These are phyloP conservation scores for Embiotoca jacksoni DNA, from an alignment of 2,113 vertebrate genomes.

Conservation along the genomic window DNA sequence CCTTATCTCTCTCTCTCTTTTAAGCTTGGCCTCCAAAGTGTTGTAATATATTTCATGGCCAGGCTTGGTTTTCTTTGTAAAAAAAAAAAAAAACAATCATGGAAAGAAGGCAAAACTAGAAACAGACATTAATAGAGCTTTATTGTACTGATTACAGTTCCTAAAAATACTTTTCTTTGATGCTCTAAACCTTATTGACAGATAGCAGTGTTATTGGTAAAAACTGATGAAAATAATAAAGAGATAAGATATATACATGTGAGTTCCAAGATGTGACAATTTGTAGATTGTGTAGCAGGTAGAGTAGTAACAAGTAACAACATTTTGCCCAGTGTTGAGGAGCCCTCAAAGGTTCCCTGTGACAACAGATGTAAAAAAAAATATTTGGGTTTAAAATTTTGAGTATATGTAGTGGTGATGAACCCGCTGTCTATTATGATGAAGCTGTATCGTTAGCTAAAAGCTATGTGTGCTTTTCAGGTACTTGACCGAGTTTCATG, in stretches of 20 bases:
- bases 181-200: neutral
- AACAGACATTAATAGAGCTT: neutral
- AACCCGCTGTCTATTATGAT: neutral
- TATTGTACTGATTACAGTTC: too few relatives aligned
- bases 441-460: too few relatives aligned
- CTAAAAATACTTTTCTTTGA: neutral
- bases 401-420: neutral
- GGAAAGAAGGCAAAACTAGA: neutral
- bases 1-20: conserved; percentile 5
- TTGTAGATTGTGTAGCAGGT: too few relatives aligned
- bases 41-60: neutral
- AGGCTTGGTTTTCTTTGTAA: neutral
- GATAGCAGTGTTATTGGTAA: neutral
- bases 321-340: neutral
- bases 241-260: neutral
- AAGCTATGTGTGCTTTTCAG: neutral
- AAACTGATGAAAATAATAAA: neutral
- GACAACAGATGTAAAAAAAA: neutral
- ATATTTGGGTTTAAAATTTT: neutral
- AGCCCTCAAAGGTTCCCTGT: neutral
- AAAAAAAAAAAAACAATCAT: neutral
- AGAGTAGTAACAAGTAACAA: neutral
- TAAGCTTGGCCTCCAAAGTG: conserved; percentile 7
- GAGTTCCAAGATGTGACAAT: too few relatives aligned
- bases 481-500: neutral